phyloP scores from a whole-genome alignment of 2,888 invertebrate genomes.

The Acleris literana region DNA sequence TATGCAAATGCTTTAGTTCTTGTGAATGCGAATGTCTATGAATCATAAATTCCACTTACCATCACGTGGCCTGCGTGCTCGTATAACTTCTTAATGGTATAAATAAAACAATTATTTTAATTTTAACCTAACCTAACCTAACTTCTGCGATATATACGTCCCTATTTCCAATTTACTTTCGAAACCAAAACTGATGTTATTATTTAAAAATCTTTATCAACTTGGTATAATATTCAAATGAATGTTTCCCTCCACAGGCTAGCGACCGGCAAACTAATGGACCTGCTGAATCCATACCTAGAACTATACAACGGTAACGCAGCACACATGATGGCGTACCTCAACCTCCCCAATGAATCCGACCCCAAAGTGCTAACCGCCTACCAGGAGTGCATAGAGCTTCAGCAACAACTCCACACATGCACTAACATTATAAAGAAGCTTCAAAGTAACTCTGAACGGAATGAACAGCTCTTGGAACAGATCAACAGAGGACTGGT shows the following conservation, averaged over 20 bases:
- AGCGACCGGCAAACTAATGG: conserved; percentile 92
- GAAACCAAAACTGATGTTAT: too few relatives aligned
- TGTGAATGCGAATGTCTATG: too few relatives aligned
- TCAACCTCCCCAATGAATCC: conserved; percentile 85
- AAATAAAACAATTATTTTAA: too few relatives aligned
- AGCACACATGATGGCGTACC: conserved; percentile 92
- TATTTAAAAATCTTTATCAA: too few relatives aligned
- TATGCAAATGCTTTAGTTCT: too few relatives aligned
- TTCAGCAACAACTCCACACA: conserved; percentile 95
- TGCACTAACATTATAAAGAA: conserved; percentile 90
- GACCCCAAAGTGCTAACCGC: conserved; percentile 80
- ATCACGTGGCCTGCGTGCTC: too few relatives aligned
- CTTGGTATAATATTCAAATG: background rate
- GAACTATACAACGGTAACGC: conserved; percentile 92
- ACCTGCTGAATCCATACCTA: conserved; percentile 89
- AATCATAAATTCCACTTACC: too few relatives aligned
- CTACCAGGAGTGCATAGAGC: conserved; percentile 91
- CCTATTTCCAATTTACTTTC: too few relatives aligned
- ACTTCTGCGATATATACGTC: too few relatives aligned
- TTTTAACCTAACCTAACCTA: too few relatives aligned
- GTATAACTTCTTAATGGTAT: too few relatives aligned
- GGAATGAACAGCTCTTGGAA: conserved; percentile 60
- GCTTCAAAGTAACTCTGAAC: conserved; percentile 84
- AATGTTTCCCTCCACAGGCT: conserved; percentile 86
- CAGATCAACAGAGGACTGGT: conserved; percentile 61